phyloP scores from a whole-genome alignment of 2,797 vertebrate genomes.

The Tangara arthus region DNA sequence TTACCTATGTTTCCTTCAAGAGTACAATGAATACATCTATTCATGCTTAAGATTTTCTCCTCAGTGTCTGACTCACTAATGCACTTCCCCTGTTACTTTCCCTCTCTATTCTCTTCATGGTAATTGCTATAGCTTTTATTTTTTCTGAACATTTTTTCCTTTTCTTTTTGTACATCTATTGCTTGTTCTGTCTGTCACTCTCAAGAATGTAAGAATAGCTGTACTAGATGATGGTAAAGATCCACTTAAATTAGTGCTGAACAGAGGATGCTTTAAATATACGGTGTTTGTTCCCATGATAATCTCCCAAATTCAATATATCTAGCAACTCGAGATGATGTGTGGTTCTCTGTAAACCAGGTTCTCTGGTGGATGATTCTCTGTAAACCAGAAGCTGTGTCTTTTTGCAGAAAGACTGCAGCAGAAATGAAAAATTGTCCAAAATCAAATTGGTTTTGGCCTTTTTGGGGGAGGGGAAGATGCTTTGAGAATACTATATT shows the following conservation, averaged over 20 bases:
- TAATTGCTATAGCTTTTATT: not conserved
- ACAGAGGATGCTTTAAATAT: not conserved
- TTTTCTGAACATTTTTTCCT: not conserved
- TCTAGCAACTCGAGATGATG: accelerated
- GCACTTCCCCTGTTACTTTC: not conserved
- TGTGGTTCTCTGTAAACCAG: not conserved
- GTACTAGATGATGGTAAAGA: not conserved
- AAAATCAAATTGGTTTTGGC: not conserved
- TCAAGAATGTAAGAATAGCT: not conserved
- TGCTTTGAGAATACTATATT: not conserved
- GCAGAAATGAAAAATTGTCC: not conserved
- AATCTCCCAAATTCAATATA: not conserved
- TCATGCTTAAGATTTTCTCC: not conserved
- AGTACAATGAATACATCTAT: not conserved
- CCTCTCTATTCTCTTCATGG: not conserved
- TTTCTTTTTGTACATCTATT: not conserved
- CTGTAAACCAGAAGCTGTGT: not conserved
- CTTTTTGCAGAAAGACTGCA: not conserved
- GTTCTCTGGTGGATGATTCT: not conserved
- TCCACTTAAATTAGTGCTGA: not conserved
- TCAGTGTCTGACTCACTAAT: not conserved
- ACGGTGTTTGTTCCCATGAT: not conserved
- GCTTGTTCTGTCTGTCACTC: not conserved
- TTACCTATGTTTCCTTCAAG: not conserved
- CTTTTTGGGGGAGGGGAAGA: accelerated